Evolutionary conservation across 2,797 vertebrate genomes (phyloP).

Genomic region (Sebastes miniatus): DNA sequence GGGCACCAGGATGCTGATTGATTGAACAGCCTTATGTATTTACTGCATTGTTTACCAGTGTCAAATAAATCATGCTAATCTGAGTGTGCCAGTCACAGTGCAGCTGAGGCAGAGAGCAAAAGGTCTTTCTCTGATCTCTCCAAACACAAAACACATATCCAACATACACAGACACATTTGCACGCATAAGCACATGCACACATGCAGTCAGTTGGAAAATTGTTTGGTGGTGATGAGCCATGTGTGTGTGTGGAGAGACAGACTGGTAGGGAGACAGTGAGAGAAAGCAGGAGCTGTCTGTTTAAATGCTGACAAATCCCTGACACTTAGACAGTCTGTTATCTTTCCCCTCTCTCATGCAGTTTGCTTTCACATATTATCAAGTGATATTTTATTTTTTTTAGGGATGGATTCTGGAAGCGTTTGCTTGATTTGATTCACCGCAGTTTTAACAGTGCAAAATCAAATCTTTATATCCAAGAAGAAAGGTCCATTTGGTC

Average conservation of each 20-base stretch:
- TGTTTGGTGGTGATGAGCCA: constrained; percentile 39
- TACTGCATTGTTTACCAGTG: constrained; percentile 60
- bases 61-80: constrained; percentile 75
- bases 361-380: constrained; percentile 32
- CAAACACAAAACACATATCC: constrained; percentile 17
- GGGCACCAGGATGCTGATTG: constrained; percentile 45
- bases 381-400: not conserved
- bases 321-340: constrained; percentile 47
- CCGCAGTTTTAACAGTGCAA: not conserved
- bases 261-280: constrained; percentile 23
- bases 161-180: constrained; percentile 30
- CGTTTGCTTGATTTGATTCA: constrained; percentile 8
- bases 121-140: constrained; percentile 49
- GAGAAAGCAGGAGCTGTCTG: constrained; percentile 29
- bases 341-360: constrained; percentile 16
- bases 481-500: not conserved
- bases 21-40: constrained; percentile 61
- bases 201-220: constrained; percentile 64
- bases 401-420: constrained; percentile 22
- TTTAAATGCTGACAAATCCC: constrained; percentile 58
- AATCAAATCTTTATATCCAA: not conserved
- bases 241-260: constrained; percentile 17
- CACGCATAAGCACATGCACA: constrained; percentile 26
- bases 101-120: constrained; percentile 24
- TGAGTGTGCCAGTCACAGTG: constrained; percentile 48